These are phyloP conservation scores for Albula goreensis DNA, from an alignment of 2,113 vertebrate genomes.

Conservation along the genomic window DNA sequence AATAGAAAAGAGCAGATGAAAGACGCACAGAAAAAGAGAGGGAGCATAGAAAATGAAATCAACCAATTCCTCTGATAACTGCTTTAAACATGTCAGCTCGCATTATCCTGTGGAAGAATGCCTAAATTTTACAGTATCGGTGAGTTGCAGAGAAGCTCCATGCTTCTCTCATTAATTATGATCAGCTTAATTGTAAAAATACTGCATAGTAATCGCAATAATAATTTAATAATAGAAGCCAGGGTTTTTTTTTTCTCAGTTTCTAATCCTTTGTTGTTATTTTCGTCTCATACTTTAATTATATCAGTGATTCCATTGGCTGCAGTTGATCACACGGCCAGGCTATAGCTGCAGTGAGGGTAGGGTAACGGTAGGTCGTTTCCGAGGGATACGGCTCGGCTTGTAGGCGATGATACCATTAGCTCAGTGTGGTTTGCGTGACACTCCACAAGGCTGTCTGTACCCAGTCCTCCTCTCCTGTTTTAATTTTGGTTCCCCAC, in stretches of 20 bases:
- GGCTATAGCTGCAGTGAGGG: neutral
- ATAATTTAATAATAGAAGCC: too few relatives aligned
- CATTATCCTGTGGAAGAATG: neutral
- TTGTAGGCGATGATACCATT: neutral
- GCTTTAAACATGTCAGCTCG: neutral
- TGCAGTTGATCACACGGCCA: neutral
- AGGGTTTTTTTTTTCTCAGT: neutral
- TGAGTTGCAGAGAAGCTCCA: neutral
- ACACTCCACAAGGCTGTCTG: too few relatives aligned
- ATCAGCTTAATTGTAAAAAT: neutral
- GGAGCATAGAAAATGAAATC: neutral
- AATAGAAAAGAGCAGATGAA: neutral
- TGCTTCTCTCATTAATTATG: neutral
- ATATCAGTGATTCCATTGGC: neutral
- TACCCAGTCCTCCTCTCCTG: too few relatives aligned
- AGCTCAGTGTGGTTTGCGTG: too few relatives aligned
- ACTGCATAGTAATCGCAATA: neutral
- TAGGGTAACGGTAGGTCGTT: neutral
- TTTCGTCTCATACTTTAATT: neutral
- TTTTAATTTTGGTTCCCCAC: neutral
- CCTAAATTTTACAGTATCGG: neutral
- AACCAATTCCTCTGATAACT: neutral
- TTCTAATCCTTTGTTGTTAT: neutral
- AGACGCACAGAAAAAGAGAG: neutral
- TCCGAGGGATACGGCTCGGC: neutral